A percentile compares a stretch with the other conserved stretches of the same genome.
Conservation (phyloP, 2,888 invertebrate genomes). For the Aporophyla lueneburgensis region DNA sequence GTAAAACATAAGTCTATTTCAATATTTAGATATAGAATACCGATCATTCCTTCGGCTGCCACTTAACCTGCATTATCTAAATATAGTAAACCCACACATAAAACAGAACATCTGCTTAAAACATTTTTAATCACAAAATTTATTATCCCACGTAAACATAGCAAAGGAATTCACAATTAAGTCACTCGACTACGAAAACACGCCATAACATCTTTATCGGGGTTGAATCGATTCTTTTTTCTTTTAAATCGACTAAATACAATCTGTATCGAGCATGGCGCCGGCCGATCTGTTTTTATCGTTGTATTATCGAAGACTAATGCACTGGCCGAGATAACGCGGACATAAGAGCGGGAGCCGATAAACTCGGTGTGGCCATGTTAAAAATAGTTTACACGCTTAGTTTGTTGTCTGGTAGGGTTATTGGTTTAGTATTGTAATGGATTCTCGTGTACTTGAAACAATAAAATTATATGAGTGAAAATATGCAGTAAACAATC, state of each 20-base stretch:
- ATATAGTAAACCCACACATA: constrained; percentile 65
- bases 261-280: constrained; percentile 89
- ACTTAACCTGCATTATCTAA: constrained; percentile 64
- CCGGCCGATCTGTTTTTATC: constrained; percentile 89
- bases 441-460: constrained; percentile 34
- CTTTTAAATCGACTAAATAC: constrained; percentile 86
- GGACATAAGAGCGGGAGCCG: constrained; percentile 89
- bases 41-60: constrained; percentile 36
- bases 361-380: constrained; percentile 90
- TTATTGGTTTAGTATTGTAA: constrained; percentile 63
- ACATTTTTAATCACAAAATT: constrained; percentile 75
- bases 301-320: constrained; percentile 89
- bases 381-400: constrained; percentile 90
- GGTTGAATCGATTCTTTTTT: constrained; percentile 85
- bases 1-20: constrained; percentile 48
- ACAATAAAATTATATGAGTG: constrained; percentile 3
- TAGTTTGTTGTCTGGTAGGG: constrained; percentile 82
- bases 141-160: constrained; percentile 77
- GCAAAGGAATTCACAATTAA: constrained; percentile 88
- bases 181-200: constrained; percentile 85
- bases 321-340: constrained; percentile 88
- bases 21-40: constrained; percentile 45
- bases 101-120: constrained; percentile 70
- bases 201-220: constrained; percentile 89
- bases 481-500: constrained; percentile 10